phyloP scores from a whole-genome alignment of 1,140 invertebrate genomes.

The Plectrocnemia conspersa region DNA sequence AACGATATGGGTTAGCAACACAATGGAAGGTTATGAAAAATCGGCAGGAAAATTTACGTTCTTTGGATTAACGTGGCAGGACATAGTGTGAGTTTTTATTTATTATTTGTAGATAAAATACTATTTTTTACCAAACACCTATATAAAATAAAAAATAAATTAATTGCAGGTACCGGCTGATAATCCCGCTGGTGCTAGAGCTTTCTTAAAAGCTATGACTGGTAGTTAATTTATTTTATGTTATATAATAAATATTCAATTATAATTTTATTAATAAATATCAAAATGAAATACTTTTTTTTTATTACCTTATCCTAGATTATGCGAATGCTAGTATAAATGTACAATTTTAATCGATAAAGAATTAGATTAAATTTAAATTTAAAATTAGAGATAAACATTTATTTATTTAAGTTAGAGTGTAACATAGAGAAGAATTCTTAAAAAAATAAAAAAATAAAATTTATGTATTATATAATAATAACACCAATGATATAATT shows the following conservation, averaged over 20 bases:
- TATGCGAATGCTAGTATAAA: too few relatives aligned
- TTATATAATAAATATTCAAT: background rate
- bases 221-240: constrained; percentile 16
- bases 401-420: too few relatives aligned
- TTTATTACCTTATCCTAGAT: too few relatives aligned
- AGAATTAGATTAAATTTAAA: too few relatives aligned
- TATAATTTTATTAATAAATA: too few relatives aligned
- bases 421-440: too few relatives aligned
- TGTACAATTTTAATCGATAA: too few relatives aligned
- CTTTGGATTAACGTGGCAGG: constrained; percentile 71
- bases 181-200: constrained; percentile 53
- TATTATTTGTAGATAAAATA: background rate
- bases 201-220: constrained; percentile 55
- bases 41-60: constrained; percentile 62
- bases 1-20: constrained; percentile 54
- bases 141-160: background rate
- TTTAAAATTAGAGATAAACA: too few relatives aligned
- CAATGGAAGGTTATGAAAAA: constrained; percentile 65
- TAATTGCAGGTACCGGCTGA: constrained; percentile 56
- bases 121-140: background rate
- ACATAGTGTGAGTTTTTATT: constrained; percentile 58
- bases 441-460: too few relatives aligned
- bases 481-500: too few relatives aligned
- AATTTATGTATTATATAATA: too few relatives aligned
- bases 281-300: too few relatives aligned